Percentiles rank a stretch among this genome's conserved stretches.
phyloP scores from a whole-genome alignment of 2,888 invertebrate genomes.

The Abscondita cerata region DNA sequence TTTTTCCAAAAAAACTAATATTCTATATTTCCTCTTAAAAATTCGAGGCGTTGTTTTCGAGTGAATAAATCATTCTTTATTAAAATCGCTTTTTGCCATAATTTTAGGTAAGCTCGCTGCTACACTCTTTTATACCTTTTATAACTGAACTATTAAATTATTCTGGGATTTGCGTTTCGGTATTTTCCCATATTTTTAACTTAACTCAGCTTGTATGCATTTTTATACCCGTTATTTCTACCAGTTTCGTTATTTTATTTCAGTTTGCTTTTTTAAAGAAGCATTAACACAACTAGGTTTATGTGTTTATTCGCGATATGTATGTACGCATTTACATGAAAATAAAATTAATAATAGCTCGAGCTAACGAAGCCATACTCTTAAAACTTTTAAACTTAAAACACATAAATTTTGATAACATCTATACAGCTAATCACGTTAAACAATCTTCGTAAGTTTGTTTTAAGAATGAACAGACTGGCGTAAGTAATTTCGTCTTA shows the following conservation, averaged over 20 bases:
- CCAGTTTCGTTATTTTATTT: conserved; percentile 24
- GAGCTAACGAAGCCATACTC: too few relatives aligned
- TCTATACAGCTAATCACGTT: not conserved
- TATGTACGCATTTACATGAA: not conserved
- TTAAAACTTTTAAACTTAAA: too few relatives aligned
- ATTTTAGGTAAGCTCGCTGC: conserved; percentile 35
- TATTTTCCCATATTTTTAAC: conserved; percentile 35
- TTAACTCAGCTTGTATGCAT: conserved; percentile 27
- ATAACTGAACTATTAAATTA: conserved; percentile 37
- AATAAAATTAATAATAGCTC: not conserved
- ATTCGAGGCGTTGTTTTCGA: conserved; percentile 36
- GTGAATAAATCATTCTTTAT: conserved; percentile 49
- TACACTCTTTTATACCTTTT: conserved; percentile 37
- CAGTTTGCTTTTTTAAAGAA: conserved; percentile 17
- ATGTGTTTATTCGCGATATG: not conserved
- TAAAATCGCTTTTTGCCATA: conserved; percentile 46
- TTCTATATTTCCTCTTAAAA: conserved; percentile 30
- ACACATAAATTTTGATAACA: too few relatives aligned
- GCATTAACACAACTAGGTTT: conserved; percentile 6
- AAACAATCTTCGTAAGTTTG: not conserved
- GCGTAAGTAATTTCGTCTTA: conserved; percentile 52
- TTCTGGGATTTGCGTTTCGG: conserved; percentile 35
- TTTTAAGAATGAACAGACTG: conserved; percentile 10
- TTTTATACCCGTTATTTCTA: conserved; percentile 24
- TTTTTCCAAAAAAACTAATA: conserved; percentile 20